phyloP scores from a whole-genome alignment of 2,888 invertebrate species.

The Stomorhina lunata region DNA sequence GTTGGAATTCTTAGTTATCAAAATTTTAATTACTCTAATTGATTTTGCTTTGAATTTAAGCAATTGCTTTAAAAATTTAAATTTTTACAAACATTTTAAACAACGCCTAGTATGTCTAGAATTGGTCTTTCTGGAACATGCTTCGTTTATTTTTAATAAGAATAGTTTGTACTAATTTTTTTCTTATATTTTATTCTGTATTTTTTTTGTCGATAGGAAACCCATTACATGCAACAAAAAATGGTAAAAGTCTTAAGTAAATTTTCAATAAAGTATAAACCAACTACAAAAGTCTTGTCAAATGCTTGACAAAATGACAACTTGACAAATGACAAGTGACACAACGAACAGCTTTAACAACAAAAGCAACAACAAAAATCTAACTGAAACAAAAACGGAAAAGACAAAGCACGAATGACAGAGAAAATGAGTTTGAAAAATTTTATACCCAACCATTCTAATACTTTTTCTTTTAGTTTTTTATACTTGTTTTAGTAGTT shows the following conservation, averaged over 20 bases:
- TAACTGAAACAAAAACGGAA: slow-evolving; percentile 15
- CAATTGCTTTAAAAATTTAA: not conserved
- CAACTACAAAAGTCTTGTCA: slow-evolving; percentile 64
- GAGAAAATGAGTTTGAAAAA: slow-evolving; percentile 46
- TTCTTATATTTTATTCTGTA: not conserved
- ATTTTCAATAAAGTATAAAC: slow-evolving; percentile 60
- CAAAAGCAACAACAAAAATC: not conserved
- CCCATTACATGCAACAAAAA: not conserved
- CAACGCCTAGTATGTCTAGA: not conserved
- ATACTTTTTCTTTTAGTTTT: slow-evolving; percentile 25
- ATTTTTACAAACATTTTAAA: not conserved
- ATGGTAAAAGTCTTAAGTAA: slow-evolving; percentile 48
- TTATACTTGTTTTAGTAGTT: slow-evolving; percentile 2
- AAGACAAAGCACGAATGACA: slow-evolving; percentile 48
- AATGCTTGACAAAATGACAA: slow-evolving; percentile 62
- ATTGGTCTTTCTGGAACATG: not conserved
- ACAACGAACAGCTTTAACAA: slow-evolving; percentile 30
- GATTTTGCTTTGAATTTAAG: no score
- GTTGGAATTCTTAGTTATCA: no score
- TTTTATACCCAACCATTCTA: slow-evolving; percentile 41
- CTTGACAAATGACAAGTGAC: slow-evolving; percentile 63
- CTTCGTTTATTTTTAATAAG: slow-evolving; percentile 31
- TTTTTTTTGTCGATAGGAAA: not conserved
- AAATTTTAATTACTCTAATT: no score
- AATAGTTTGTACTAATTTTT: not conserved